Base-by-base conservation (phyloP, 2,888 invertebrate species). In the Lycaena phlaeas region DNA sequence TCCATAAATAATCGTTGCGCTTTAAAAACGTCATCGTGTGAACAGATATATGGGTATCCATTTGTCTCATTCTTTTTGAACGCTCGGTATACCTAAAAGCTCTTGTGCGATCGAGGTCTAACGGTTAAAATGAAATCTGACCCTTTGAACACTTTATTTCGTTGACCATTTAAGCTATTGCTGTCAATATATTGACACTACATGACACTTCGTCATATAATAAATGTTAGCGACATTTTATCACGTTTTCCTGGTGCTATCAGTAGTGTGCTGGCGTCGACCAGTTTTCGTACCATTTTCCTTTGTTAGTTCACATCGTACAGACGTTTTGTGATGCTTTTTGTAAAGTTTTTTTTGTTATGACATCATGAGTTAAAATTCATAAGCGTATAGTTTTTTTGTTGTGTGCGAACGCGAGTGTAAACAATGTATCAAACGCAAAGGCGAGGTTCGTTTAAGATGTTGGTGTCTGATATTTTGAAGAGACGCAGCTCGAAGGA, bases 241-340 rank as follows among this genome's bases (percentile, higher is more conserved):
- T 66, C 52, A 59, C 55, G 59, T 64, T 67, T 76, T 79, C 76
- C 57, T 53, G 53, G 50, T 55, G 52, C 51, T 57, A 57, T 50
- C 40, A 76, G 73, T 72, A 62, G 25, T 10, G 37, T 25, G 15
- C 37, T 10, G 27, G 25, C 44, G 38, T 36, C 43, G 40, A 17
- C 26, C 7, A 45, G 46, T 49, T 69, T 69, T 66, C 67, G 61
- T 57, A 64, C 54, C 75, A 82, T 81, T 82, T 78, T 77, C 79
- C 77, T 68, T 53, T 62, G 68, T 64, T 59, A 68, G 64, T 70
- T 72, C 72, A 61, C 49, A 51, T 61, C 52, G 73, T 51, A 57
- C 76, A 74, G 61, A 76, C 81, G 81, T 57, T 67, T 57, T 48
- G 48, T 48, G 12, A 25, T 46, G 49, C 42, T 44, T 40, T 45